Percentiles rank a stretch among this genome's conserved stretches.
These are phyloP conservation scores for Gisinianus flammeolus DNA, from an alignment of 2,888 invertebrate species.

Conservation along the genomic window DNA sequence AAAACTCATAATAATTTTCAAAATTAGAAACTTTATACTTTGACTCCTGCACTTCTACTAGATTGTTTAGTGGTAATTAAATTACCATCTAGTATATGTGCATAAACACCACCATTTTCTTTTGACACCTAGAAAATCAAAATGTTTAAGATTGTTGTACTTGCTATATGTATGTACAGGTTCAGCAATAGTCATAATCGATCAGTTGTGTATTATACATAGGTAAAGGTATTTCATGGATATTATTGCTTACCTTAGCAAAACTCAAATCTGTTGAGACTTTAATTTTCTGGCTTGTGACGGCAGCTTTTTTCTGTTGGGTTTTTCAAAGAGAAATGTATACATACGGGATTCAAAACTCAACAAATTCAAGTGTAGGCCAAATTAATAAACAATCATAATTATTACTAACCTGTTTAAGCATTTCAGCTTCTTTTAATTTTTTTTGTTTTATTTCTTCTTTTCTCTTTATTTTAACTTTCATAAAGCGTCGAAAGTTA, in stretches of 20 bases:
- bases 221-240: neutral
- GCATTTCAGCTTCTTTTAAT: neutral
- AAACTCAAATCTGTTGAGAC: slow-evolving; percentile 18
- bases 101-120: slow-evolving; percentile 16
- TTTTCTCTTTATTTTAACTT: slow-evolving; percentile 7
- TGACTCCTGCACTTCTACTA: slow-evolving; percentile 4
- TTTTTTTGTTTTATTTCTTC: slow-evolving; percentile 16
- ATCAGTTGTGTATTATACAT: neutral
- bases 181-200: slow-evolving; percentile 8
- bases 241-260: slow-evolving; percentile 28
- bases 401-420: slow-evolving; percentile 10
- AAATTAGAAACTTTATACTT: neutral
- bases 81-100: slow-evolving; percentile 31
- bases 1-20: neutral
- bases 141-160: no score
- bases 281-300: neutral
- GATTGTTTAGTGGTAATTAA: neutral
- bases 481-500: slow-evolving; percentile 46
- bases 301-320: slow-evolving; percentile 21
- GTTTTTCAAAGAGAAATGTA: neutral
- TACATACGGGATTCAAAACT: neutral
- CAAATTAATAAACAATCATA: no score
- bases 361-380: no score
- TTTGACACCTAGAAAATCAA: slow-evolving; percentile 23
- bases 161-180: no score